phyloP scores from a whole-genome alignment of 2,113 vertebrate genomes.

The Climacteris rufus region DNA sequence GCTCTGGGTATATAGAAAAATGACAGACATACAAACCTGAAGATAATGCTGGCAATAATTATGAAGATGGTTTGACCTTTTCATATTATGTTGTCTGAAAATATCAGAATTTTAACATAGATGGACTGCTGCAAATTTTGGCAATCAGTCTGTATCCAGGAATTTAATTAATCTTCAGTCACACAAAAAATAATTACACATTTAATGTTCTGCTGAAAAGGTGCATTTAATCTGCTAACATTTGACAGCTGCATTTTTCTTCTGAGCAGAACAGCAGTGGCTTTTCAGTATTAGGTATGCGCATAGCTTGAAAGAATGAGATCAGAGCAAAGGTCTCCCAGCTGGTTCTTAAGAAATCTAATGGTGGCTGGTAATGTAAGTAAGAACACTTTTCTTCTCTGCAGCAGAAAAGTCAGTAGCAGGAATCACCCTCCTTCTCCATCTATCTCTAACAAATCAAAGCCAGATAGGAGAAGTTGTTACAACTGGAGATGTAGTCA shows the following conservation, averaged over 20 bases:
- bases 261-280: slow-evolving; percentile 42
- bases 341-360: slow-evolving; percentile 50
- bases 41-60: slow-evolving; percentile 11
- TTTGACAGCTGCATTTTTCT: slow-evolving; percentile 75
- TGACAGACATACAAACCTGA: background rate
- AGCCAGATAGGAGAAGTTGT: slow-evolving; percentile 46
- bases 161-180: slow-evolving; percentile 68
- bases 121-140: slow-evolving; percentile 61
- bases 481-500: background rate
- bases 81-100: slow-evolving; percentile 17
- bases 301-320: slow-evolving; percentile 63
- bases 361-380: slow-evolving; percentile 10
- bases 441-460: slow-evolving; percentile 47
- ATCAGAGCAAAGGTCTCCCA: slow-evolving; percentile 58
- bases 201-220: slow-evolving; percentile 67
- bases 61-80: slow-evolving; percentile 37
- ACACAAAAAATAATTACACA: slow-evolving; percentile 72
- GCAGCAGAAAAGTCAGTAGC: slow-evolving; percentile 12
- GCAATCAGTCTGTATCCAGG: slow-evolving; percentile 57
- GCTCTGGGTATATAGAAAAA: background rate
- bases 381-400: slow-evolving; percentile 39
- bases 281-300: slow-evolving; percentile 61
- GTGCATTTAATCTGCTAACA: slow-evolving; percentile 66
- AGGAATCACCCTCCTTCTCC: background rate
- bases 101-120: slow-evolving; percentile 39